phyloP scores from a whole-genome alignment of 2,113 vertebrate species.

The Notechis scutatus region DNA sequence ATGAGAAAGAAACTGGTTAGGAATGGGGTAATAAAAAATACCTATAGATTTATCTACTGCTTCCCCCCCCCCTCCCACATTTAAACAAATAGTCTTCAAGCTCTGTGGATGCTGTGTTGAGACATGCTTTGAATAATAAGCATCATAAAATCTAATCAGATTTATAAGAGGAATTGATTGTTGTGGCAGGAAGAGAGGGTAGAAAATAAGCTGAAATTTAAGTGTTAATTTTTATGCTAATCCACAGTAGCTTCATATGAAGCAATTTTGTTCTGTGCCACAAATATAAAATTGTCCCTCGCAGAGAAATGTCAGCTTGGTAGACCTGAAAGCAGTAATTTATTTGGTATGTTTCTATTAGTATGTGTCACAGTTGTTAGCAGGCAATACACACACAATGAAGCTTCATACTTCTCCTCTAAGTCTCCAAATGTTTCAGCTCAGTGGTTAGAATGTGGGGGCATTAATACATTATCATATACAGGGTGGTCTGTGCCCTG shows the following conservation, averaged over 20 bases:
- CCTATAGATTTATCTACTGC: slow-evolving; percentile 95
- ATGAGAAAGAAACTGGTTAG: slow-evolving; percentile 81
- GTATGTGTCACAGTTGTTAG: slow-evolving; percentile 99
- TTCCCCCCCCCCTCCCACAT: slow-evolving; percentile 85
- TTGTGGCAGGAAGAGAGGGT: slow-evolving; percentile 98
- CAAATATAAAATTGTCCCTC: slow-evolving; percentile 99
- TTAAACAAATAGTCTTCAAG: slow-evolving; percentile 95
- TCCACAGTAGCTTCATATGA: slow-evolving; percentile 96
- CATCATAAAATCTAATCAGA: slow-evolving; percentile 99
- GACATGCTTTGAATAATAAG: slow-evolving; percentile 99
- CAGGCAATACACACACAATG: slow-evolving; percentile 87
- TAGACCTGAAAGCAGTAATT: slow-evolving; percentile 99
- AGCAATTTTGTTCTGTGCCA: slow-evolving; percentile 96
- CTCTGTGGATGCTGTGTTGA: slow-evolving; percentile 82
- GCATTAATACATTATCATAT: slow-evolving; percentile 99
- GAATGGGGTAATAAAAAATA: slow-evolving; percentile 85
- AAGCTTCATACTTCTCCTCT: slow-evolving; percentile 82
- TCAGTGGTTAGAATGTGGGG: slow-evolving; percentile 92
- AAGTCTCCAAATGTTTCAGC: slow-evolving; percentile 90
- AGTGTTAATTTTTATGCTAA: slow-evolving; percentile 99
- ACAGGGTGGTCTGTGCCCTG: slow-evolving; percentile 97
- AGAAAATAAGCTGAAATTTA: slow-evolving; percentile 99
- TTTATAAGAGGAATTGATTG: slow-evolving; percentile 99
- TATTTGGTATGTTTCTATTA: slow-evolving; percentile 99
- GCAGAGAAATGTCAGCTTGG: slow-evolving; percentile 99